phyloP scores from a whole-genome alignment of 2,113 vertebrate species.

The Cyanistes caeruleus region DNA sequence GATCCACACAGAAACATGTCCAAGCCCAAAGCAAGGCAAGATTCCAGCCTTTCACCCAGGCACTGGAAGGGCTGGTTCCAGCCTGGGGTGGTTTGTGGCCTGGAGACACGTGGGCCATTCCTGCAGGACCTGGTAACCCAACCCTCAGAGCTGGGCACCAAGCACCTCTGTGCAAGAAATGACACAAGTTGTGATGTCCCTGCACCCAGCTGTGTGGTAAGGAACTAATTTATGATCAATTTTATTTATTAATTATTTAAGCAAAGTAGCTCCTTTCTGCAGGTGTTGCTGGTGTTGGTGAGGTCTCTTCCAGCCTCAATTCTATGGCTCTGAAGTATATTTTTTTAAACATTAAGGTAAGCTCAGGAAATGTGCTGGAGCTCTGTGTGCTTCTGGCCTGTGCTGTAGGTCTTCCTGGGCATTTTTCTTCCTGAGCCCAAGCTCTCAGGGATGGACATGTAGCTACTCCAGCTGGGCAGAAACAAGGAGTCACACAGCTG shows the following conservation, averaged over 20 bases:
- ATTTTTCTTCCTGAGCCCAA: not conserved
- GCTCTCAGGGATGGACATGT: not conserved
- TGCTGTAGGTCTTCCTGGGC: not conserved
- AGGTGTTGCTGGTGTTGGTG: not conserved
- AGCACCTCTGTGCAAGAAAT: not conserved
- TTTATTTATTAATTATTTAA: not conserved
- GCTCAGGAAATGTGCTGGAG: not conserved
- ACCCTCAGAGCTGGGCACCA: rapidly evolving
- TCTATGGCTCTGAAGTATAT: not conserved
- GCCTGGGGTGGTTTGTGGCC: not conserved
- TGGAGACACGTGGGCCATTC: rapidly evolving
- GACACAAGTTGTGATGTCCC: not conserved
- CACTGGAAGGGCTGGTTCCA: not conserved
- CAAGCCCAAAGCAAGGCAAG: not conserved
- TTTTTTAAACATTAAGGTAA: not conserved
- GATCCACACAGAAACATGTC: not conserved
- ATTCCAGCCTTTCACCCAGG: not conserved
- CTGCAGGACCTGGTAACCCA: not conserved
- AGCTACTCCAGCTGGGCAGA: not conserved
- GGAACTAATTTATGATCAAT: not conserved
- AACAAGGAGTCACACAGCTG: not conserved
- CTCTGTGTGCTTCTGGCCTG: not conserved
- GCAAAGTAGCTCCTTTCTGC: not conserved
- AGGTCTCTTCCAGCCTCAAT: not conserved
- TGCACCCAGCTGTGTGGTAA: not conserved